Conservation (phyloP, 2,888 invertebrate species). For the Amiota communis region DNA sequence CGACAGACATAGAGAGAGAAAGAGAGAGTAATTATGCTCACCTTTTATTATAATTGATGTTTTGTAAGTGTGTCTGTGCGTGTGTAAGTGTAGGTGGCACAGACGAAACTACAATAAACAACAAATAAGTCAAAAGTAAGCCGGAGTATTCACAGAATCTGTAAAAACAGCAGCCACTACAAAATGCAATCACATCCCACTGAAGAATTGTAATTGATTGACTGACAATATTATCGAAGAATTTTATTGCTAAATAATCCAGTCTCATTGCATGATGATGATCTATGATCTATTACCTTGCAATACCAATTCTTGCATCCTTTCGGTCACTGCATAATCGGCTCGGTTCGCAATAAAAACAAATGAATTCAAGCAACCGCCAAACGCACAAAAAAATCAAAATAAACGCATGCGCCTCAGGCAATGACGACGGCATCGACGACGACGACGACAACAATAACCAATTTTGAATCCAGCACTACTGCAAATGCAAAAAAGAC, state of each 20-base stretch:
- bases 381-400: slow-evolving; percentile 30
- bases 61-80: slow-evolving; percentile 35
- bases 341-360: background rate
- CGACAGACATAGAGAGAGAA: slow-evolving; percentile 13
- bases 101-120: slow-evolving; percentile 29
- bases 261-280: too few species aligned
- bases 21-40: slow-evolving; percentile 36
- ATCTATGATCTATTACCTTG: too few species aligned
- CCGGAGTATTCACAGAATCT: too few species aligned
- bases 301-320: background rate
- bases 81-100: slow-evolving; percentile 55
- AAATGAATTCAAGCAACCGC: too few species aligned
- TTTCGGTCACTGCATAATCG: background rate
- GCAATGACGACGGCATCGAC: slow-evolving; percentile 1
- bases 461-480: slow-evolving; percentile 1
- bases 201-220: background rate
- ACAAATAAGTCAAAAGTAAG: slow-evolving; percentile 16
- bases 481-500: background rate
- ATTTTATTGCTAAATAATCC: too few species aligned
- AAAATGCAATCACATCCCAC: background rate
- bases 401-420: slow-evolving; percentile 45
- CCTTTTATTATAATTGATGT: slow-evolving; percentile 59
- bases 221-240: too few species aligned
- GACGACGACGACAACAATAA: slow-evolving; percentile 54
- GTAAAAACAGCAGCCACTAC: background rate